These are phyloP conservation scores for Frankliniella fusca DNA, from an alignment of 2,888 invertebrate species.

Conservation along the genomic window DNA sequence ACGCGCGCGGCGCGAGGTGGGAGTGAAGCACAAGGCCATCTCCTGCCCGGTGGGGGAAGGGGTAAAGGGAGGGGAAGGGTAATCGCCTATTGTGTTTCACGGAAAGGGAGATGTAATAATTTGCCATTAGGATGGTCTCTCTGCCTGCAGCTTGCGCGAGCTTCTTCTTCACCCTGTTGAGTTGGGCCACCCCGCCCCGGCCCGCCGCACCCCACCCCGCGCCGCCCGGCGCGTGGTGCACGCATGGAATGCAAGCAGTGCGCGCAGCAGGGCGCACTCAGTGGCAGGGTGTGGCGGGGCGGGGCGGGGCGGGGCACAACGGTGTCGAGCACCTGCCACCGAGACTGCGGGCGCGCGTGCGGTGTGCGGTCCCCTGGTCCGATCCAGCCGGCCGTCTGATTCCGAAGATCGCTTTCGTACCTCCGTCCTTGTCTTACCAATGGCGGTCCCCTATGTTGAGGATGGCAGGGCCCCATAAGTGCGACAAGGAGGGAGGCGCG, in stretches of 20 bases:
- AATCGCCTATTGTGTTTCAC: constrained; percentile 17
- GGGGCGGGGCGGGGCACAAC: background rate
- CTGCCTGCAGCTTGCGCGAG: background rate
- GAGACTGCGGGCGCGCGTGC: background rate
- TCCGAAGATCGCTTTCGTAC: no score
- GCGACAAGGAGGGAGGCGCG: no score
- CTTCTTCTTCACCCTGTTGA: background rate
- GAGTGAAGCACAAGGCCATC: no score
- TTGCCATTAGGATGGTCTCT: constrained; percentile 8
- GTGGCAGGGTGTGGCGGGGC: background rate
- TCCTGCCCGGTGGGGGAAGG: background rate
- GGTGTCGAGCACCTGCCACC: no score
- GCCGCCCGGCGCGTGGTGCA: background rate
- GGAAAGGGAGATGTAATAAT: constrained; percentile 26
- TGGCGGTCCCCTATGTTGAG: no score
- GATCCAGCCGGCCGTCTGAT: background rate
- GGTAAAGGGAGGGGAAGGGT: background rate
- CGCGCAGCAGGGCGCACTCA: background rate
- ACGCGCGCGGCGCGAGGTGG: background rate
- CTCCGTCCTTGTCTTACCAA: no score
- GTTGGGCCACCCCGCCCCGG: no score
- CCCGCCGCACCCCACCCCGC: no score
- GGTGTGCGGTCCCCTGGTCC: background rate
- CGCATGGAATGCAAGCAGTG: background rate
- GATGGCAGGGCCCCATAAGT: no score